These are phyloP conservation scores for Microcebus lehilahytsara DNA, from an alignment of 2,113 vertebrate genomes.

Conservation along the genomic window DNA sequence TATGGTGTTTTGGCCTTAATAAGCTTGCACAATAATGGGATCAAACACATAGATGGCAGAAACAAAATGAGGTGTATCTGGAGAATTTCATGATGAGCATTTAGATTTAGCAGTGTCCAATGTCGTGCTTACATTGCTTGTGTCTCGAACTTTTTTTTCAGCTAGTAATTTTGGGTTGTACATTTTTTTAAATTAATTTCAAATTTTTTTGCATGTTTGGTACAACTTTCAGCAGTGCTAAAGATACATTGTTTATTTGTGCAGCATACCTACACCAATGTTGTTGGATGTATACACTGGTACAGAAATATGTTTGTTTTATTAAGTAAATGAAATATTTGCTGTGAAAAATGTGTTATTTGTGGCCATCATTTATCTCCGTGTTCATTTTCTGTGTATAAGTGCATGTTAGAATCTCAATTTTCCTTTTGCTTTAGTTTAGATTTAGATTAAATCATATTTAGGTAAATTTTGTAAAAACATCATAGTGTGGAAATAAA, in stretches of 20 bases:
- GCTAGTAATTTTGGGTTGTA: slow-evolving; percentile 27
- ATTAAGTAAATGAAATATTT: slow-evolving; percentile 50
- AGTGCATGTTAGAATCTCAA: slow-evolving; percentile 28
- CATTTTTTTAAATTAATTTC: slow-evolving; percentile 59
- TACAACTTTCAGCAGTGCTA: slow-evolving; percentile 40
- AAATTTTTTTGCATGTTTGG: slow-evolving; percentile 59
- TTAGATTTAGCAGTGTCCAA: neutral
- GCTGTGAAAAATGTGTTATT: slow-evolving; percentile 9
- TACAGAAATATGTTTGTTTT: slow-evolving; percentile 46
- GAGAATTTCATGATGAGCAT: neutral
- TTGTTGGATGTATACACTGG: slow-evolving; percentile 24
- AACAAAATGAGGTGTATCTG: slow-evolving; percentile 13
- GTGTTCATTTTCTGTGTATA: slow-evolving; percentile 48
- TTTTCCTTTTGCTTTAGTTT: slow-evolving; percentile 74
- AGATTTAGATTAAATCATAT: slow-evolving; percentile 46
- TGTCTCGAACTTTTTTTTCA: slow-evolving; percentile 40
- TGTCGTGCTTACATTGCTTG: neutral
- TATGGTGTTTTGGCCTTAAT: too few species aligned
- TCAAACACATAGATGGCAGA: neutral
- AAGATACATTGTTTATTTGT: slow-evolving; percentile 48
- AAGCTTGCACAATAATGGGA: slow-evolving; percentile 41
- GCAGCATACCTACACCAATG: neutral
- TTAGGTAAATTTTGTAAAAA: slow-evolving; percentile 61
- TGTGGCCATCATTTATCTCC: slow-evolving; percentile 40
- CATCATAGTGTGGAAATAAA: slow-evolving; percentile 71